Percentiles rank a stretch among this genome's conserved stretches.
Conservation (phyloP, 2,113 vertebrate genomes). For the Aptenodytes forsteri region DNA sequence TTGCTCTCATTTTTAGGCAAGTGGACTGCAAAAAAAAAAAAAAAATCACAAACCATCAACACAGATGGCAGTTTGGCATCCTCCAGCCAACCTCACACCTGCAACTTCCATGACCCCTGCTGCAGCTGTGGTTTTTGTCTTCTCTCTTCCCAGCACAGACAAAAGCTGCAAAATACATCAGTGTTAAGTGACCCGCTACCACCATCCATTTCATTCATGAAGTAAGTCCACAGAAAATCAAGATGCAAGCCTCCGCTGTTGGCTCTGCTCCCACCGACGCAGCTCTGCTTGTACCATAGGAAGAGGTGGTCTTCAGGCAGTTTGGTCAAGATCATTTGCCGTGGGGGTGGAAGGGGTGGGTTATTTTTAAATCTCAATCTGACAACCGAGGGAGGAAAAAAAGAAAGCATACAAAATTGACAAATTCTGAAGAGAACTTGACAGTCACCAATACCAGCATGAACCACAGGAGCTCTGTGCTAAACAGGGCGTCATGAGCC, state of each 20-base stretch:
- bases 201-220: neutral
- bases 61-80: conserved; percentile 27
- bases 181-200: neutral
- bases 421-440: neutral
- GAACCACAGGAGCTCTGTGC: neutral
- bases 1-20: neutral
- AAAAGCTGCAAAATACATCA: neutral
- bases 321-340: neutral
- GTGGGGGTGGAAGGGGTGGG: no score
- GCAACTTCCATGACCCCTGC: neutral
- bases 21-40: neutral
- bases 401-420: neutral
- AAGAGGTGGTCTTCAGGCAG: neutral
- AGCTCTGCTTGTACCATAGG: neutral
- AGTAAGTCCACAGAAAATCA: neutral
- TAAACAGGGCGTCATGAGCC: fast-evolving
- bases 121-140: conserved; percentile 46
- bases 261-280: fast-evolving
- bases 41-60: neutral
- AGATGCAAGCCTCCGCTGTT: neutral
- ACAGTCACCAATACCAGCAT: fast-evolving
- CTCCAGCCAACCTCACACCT: conserved; percentile 37
- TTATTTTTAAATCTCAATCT: neutral
- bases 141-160: neutral
- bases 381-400: neutral